Base-by-base conservation (phyloP, 2,797 vertebrate species). In the Lagorchestes hirsutus region DNA sequence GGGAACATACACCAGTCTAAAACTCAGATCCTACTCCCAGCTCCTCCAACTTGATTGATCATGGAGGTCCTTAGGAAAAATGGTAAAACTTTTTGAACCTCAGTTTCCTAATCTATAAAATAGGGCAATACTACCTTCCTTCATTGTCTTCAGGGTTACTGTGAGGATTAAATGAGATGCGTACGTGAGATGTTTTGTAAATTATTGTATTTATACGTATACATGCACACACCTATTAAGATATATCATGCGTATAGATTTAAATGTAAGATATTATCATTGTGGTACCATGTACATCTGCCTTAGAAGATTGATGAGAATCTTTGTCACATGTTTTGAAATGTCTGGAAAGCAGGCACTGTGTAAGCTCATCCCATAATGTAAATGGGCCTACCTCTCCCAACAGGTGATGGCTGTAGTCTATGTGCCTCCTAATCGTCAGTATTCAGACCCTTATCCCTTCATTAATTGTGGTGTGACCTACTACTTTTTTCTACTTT, bases 401-500 rank as follows among this genome's bases (percentile, higher is more conserved):
- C 0, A 4, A 8, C 3, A 3, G 50, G 74, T 50, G 74, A 29
- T 40, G 57, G 54, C 28, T 0, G 3, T 55, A 24, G 50, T 5
- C 27, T 55, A 1, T 62, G n/a, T 0, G 55, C 11, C 9, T 92
- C 29, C 4, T 0, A 1, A 40, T 0, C 54, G 46, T 96, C 1
- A 0, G 31, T 8, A 22, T 46, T 94, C 67, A 4, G 12, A 31
- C 0, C 1, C 96, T 92, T 22, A 3, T 87, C 94, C 92, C 94
- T 56, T 97, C 82, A 5, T 90, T 92, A 54, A 57, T 67, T 40
- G 11, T 5, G 14, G 50, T 46, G 55, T 14, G 52, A 95, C 91
- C 96, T 92, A 58, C 29, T 55, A 95, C 93, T 97, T 92, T 74
- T 56, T 92, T 92, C 93, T 56, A 54, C 27, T 96, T 94, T 92